phyloP scores from a whole-genome alignment of 2,888 invertebrate genomes.

The Rambutsinella grinnellia region DNA sequence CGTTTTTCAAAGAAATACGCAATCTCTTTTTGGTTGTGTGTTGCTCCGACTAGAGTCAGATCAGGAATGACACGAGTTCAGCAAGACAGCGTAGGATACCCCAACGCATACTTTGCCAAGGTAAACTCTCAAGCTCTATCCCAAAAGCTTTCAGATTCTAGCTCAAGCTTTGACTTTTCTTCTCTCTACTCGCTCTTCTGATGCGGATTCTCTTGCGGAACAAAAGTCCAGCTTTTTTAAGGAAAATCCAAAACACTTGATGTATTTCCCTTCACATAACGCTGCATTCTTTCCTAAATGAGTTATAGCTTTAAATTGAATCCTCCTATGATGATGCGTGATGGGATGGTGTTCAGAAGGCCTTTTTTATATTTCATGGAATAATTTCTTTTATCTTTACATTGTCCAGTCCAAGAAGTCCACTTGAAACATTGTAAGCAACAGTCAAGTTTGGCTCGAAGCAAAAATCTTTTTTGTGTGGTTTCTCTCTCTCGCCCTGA shows the following conservation, averaged over 20 bases:
- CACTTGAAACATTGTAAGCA: not conserved
- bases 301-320: conserved; percentile 48
- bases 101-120: not conserved
- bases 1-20: not conserved
- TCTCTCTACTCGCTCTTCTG: not conserved
- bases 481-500: not conserved
- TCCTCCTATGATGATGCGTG: conserved; percentile 26
- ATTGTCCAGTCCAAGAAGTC: not conserved
- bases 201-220: not conserved
- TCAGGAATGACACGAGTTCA: conserved; percentile 48
- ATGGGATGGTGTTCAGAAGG: not conserved
- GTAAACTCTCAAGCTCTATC: not conserved
- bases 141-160: not conserved
- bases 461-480: not conserved
- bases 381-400: not conserved
- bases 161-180: not conserved
- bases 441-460: not conserved
- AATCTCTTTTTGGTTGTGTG: conserved; percentile 4
- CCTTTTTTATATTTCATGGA: not conserved
- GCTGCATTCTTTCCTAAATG: conserved; percentile 26
- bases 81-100: not conserved
- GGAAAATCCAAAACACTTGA: conserved; percentile 18
- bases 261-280: conserved; percentile 8
- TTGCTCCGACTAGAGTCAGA: conserved; percentile 39
- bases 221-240: too few relatives aligned